Base-by-base conservation (phyloP, 2,113 vertebrate genomes). In the Chlorocebus sabaeus region DNA sequence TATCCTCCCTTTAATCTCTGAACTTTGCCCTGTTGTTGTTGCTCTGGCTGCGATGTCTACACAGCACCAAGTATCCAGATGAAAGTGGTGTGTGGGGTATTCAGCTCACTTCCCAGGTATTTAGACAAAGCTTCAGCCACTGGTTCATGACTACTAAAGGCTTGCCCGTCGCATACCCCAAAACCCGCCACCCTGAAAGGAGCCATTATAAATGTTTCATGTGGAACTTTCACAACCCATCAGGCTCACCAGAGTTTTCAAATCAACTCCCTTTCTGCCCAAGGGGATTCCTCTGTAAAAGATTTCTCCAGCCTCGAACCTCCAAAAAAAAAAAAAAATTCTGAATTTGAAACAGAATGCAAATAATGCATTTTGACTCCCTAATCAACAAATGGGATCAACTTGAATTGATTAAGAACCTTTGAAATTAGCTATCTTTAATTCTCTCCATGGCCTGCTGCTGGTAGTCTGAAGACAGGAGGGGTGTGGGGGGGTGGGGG, bases 341-440 rank as follows among this genome's bases (percentile, higher is more conserved):
- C 68, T 97, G 96, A 96, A 93, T 95, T 97, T 95, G 93, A 98
- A 98, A 95, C 52, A 93, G 93, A 75, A 98, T 98, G 96, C 93
- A 97, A 97, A 98, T 87, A 57, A 18, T 92, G 88, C 82, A 97
- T 97, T 79, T 98, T 0, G 4, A 98, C 94, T 98, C 98, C 98
- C 96, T 92, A 92, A 0, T 96, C 95, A 80, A 97, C 97, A 98
- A 96, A 96, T 9, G 2, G 98, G 98, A 98, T 98, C 97, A 98
- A 96, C 61, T 70, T 95, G 97, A 97, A 98, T 96, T 98, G 98
- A 98, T 98, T 97, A 97, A 95, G 10, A 50, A 82, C 97, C 97
- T 98, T 98, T 98, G 98, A 98, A 98, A 98, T 97, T 94, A 98
- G 96, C 88, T 90, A 70, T 82, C 81, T 97, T 98, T 97, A 97